Evolutionary conservation across 1,140 invertebrate species (phyloP), one percentile per base, ranked within the genome.

Genomic region (Teleogryllus occipitalis): DNA sequence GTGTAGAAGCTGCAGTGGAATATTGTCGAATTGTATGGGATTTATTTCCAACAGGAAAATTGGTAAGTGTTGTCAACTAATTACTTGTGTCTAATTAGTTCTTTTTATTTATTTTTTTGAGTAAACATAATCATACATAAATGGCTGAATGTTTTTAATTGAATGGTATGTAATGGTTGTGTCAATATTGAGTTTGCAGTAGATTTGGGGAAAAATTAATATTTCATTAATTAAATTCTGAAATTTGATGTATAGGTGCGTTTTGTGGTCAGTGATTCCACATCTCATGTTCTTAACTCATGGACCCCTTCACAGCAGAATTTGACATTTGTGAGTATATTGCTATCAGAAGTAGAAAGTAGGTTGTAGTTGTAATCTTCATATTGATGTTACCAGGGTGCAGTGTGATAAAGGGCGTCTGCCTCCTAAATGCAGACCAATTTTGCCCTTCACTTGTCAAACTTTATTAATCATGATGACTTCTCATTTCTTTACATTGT

Each of bases 11-110:
- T 7, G 93, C 96, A 7, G 90, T 98, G 77, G 97, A 99, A 87
- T 99, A 98, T 84, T 97, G 96, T 84, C 89, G 97, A 39, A 97
- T 98, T 82, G 95, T 98, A 8, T 98, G 96, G 95, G 97, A 99
- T 87, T 89, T 98, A 46, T 98, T 97, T 88, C 96, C 96, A 0
- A 88, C 90, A 72, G 93, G 92, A 80, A 96, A 96, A 90, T 87
- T 97, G 86, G 94, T 96, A 89, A 85, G 83, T 82, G 21, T 7
- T 15, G 14, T 8, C 47, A 78, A 0, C 12, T 27, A 21, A 0
- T 27, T 54, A n/a, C 47, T 78, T 78, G 2, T 27, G 10, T 39
- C n/a, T 75, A 47, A 27, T 21, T 75, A 1, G 6, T 21, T 75
- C 1, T 1, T 27, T 77, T 77, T 10, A 27, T 77, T 18, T 77